These are phyloP conservation scores for Aspidiotus destructor DNA, from an alignment of 2,888 invertebrate species.

Conservation along the genomic window DNA sequence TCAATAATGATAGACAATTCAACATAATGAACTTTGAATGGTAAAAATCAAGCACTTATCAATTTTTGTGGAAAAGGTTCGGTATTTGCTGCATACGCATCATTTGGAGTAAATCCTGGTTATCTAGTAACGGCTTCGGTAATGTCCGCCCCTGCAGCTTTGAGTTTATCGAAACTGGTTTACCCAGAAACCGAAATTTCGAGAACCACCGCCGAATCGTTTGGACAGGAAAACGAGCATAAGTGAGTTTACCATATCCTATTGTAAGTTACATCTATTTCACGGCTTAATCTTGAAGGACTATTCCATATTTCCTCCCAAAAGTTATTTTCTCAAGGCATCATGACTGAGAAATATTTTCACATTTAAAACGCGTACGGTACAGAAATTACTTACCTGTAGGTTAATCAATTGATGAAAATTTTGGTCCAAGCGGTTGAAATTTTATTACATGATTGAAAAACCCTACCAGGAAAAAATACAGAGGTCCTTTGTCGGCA, in stretches of 20 bases:
- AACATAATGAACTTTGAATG: too few species aligned
- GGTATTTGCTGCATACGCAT: conserved; percentile 84
- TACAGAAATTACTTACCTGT: too few species aligned
- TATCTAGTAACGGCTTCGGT: conserved; percentile 87
- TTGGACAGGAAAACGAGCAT: conserved; percentile 41
- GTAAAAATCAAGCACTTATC: too few species aligned
- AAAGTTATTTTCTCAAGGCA: too few species aligned
- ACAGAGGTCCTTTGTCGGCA: conserved; percentile 72
- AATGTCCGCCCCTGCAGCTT: conserved; percentile 91
- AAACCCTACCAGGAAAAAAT: conserved; percentile 54
- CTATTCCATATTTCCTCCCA: too few species aligned
- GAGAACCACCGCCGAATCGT: conserved; percentile 63
- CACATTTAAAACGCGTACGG: too few species aligned
- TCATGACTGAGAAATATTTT: too few species aligned
- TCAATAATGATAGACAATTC: too few species aligned
- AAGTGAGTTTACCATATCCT: conserved; percentile 10
- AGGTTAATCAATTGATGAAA: too few species aligned
- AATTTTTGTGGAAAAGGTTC: conserved; percentile 49
- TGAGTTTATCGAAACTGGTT: conserved; percentile 80
- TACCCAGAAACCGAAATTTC: conserved; percentile 83
- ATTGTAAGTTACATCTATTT: not conserved
- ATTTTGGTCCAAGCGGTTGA: not conserved
- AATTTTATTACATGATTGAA: not conserved
- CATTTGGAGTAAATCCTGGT: conserved; percentile 76
- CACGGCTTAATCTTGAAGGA: too few species aligned